Conservation (phyloP, 2,113 vertebrate species). For the Tylochromis polylepis region DNA sequence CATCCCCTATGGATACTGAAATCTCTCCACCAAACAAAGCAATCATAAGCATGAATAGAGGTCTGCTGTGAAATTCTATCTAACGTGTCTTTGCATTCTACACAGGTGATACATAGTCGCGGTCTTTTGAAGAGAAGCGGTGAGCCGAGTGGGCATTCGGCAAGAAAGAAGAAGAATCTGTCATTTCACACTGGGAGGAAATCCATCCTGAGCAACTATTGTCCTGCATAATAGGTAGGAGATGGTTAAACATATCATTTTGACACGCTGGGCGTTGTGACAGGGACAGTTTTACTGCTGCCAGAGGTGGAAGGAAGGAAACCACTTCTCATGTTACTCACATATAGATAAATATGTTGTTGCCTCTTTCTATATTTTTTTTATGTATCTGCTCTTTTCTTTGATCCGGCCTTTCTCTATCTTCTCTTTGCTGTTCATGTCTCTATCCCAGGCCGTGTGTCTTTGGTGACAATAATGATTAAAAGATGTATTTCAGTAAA, state of each 20-base stretch:
- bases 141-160: slow-evolving; percentile 56
- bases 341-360: slow-evolving; percentile 7
- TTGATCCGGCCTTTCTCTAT: not conserved
- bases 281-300: slow-evolving; percentile 63
- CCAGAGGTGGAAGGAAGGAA: slow-evolving; percentile 46
- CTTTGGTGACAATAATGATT: not conserved
- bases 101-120: slow-evolving; percentile 65
- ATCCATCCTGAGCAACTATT: slow-evolving; percentile 58
- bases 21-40: slow-evolving; percentile 64
- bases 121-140: slow-evolving; percentile 52
- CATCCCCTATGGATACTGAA: slow-evolving; percentile 61
- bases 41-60: slow-evolving; percentile 69
- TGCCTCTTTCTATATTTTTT: not conserved
- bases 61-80: slow-evolving; percentile 64
- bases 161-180: slow-evolving; percentile 60
- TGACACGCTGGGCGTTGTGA: slow-evolving; percentile 65
- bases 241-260: slow-evolving; percentile 67
- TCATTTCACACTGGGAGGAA: slow-evolving; percentile 67
- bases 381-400: not conserved
- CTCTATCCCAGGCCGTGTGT: not conserved
- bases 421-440: not conserved
- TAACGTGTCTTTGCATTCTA: slow-evolving; percentile 53
- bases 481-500: not conserved
- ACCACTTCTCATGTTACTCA: slow-evolving; percentile 48
- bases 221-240: slow-evolving; percentile 60